Conservation (phyloP, 2,888 invertebrate genomes). For the Hemaris fuciformis region DNA sequence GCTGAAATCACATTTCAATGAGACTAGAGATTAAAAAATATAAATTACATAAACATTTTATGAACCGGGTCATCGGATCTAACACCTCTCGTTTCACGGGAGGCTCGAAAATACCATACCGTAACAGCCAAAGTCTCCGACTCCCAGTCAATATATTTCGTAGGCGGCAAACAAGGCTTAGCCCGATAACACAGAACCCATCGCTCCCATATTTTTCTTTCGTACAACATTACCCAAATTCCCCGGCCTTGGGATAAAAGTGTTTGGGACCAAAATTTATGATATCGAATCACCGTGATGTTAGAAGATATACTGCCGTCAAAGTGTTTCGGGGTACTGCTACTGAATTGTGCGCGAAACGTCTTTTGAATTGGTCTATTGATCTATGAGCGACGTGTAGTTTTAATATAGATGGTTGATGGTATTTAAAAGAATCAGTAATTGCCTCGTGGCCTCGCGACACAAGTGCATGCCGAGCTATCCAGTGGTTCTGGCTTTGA, state of each 20-base stretch:
- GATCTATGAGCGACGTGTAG: too few relatives aligned
- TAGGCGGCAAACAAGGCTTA: not conserved
- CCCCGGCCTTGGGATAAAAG: constrained; percentile 1
- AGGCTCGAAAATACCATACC: not conserved
- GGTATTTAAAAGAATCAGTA: too few relatives aligned
- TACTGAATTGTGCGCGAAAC: not conserved
- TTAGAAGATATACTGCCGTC: constrained; percentile 1
- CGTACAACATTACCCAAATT: constrained; percentile 8
- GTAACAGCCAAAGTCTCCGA: not conserved
- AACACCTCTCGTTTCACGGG: not conserved
- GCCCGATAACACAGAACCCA: not conserved
- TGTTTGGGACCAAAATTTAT: not conserved
- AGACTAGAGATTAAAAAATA: too few relatives aligned
- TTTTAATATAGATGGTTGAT: too few relatives aligned
- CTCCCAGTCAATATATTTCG: not conserved
- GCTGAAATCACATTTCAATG: too few relatives aligned
- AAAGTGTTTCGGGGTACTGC: not conserved
- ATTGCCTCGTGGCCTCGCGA: too few relatives aligned
- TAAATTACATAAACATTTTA: too few relatives aligned
- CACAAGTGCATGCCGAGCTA: too few relatives aligned
- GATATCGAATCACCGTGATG: not conserved
- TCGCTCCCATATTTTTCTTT: not conserved
- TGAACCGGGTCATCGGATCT: not conserved
- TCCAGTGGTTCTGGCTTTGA: too few relatives aligned
- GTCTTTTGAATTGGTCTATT: not conserved